These are phyloP conservation scores for Notolabrus celidotus DNA, from an alignment of 2,797 vertebrate genomes.

Conservation along the genomic window DNA sequence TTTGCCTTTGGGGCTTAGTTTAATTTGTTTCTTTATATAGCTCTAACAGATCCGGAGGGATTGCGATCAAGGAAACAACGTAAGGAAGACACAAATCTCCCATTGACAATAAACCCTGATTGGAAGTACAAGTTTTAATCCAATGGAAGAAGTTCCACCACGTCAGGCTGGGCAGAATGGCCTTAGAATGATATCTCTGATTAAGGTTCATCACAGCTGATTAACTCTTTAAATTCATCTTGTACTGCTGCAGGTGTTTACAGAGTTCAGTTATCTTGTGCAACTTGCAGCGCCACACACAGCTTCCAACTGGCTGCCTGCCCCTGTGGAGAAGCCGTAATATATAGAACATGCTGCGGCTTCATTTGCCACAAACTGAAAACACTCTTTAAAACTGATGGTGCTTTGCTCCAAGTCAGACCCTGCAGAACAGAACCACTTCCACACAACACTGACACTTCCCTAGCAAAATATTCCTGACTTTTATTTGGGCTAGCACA, in stretches of 20 bases:
- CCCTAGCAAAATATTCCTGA: not conserved
- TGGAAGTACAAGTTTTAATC: not conserved
- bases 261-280: not conserved
- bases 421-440: no score
- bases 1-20: conserved; percentile 22
- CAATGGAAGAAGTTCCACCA: not conserved
- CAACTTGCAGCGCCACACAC: not conserved
- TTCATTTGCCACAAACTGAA: not conserved
- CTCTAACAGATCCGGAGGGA: conserved; percentile 11
- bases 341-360: not conserved
- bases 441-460: not conserved
- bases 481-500: not conserved
- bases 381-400: not conserved
- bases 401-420: not conserved
- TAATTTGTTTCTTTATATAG: conserved; percentile 34
- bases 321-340: not conserved
- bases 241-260: not conserved
- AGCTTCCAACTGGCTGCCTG: not conserved
- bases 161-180: not conserved
- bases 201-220: not conserved
- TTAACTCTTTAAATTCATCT: not conserved
- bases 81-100: not conserved
- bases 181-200: not conserved
- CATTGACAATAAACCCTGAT: not conserved
- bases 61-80: not conserved